Conservation (phyloP, 2,888 invertebrate species). For the Cylindroiulus punctatus region DNA sequence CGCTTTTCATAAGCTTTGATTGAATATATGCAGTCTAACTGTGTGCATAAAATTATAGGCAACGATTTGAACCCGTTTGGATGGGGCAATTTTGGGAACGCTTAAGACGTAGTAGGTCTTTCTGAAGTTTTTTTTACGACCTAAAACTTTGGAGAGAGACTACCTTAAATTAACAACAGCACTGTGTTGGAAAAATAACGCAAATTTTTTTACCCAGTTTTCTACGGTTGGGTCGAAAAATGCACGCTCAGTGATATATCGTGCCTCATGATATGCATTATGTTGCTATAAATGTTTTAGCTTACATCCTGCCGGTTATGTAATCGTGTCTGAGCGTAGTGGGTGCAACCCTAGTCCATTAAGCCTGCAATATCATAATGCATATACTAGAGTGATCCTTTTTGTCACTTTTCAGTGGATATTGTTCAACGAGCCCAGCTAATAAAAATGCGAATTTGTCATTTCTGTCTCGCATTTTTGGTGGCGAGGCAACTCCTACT, state of each 20-base stretch:
- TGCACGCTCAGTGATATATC: not conserved
- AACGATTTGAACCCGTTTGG: not conserved
- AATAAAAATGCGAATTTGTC: conserved; percentile 28
- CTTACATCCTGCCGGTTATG: not conserved
- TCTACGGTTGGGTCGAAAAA: not conserved
- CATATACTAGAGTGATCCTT: not conserved
- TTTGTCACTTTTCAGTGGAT: conserved; percentile 36
- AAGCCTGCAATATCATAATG: conserved; percentile 40
- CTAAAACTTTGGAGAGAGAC: too few species aligned
- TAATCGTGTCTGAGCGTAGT: not conserved
- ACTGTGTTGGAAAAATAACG: too few species aligned
- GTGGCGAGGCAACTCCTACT: not conserved
- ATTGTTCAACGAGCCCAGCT: not conserved
- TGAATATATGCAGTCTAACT: not conserved
- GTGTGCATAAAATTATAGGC: not conserved
- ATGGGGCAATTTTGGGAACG: not conserved
- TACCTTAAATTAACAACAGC: too few species aligned
- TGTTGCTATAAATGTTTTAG: not conserved
- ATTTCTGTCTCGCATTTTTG: not conserved
- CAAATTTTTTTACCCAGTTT: too few species aligned
- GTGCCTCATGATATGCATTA: not conserved
- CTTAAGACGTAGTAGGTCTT: not conserved
- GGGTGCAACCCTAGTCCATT: not conserved
- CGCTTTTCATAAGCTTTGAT: not conserved
- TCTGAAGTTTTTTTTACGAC: too few species aligned